Base-by-base conservation (phyloP, 2,888 invertebrate species). In the Calliscelio sp. region DNA sequence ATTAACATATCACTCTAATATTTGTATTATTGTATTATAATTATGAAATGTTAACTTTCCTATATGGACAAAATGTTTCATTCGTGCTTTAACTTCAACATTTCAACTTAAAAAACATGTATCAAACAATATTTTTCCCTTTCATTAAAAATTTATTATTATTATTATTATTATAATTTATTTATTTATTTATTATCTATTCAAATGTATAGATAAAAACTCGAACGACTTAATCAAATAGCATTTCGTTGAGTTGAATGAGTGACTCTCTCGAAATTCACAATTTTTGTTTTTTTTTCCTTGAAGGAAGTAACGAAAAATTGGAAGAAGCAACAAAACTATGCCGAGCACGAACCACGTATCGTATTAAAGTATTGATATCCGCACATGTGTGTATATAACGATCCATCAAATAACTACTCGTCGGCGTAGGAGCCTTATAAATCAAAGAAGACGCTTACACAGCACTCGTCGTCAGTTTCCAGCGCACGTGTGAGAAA, bases 401-500 rank as follows among this genome's bases (percentile, higher is more conserved):
- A 71, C 63, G 71, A 79, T 79, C 63, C 63, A 71, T 79, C 79
- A 71, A 71, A 71, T 79, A 79, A 79, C 79, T 71, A 65, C 79
- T 79, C 65, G 63, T 77, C 68, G 59, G 18, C n/a, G 68, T 55
- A 38, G 25, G 18, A 57, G 68, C 18, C 61, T 24, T 71, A 57
- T 79, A 71, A 79, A 79, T 79, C 79, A 79, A 71, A 79, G 79
- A 71, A 71, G 63, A 53, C n/a, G 71, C 55, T 65, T 46, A 24
- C n/a, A 32, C 63, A 65, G 79, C 71, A 71, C 28, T 68, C 70
- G 38, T 51, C 51, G 53, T 63, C 70, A 63, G 63, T 53, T 81
- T 74, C 18, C 74, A 68, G n/a, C 28, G 65, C 81, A 73, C 87
- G 87, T 82, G 86, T 87, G 78, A 53, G 75, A 85, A 88, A 88